Evolutionary conservation across 2,113 vertebrate species (phyloP), one percentile per base, ranked within the genome.

Genomic region (Oncorhynchus tshawytscha): DNA sequence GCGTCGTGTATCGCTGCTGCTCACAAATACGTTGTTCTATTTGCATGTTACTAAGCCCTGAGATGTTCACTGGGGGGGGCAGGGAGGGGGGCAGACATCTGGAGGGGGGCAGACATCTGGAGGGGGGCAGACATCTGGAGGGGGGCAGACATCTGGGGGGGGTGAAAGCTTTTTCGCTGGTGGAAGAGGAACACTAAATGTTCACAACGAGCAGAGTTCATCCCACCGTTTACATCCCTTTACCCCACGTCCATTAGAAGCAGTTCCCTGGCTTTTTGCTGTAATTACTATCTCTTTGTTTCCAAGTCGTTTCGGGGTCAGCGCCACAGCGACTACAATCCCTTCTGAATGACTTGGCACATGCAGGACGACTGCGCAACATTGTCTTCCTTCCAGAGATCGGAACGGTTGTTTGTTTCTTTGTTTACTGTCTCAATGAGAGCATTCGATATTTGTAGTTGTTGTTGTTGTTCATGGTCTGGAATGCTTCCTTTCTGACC

Each of bases 251-350:
- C 48, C 67, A 72, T 81, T 70, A 76, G 7, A 48, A 57, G 39
- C 39, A 22, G 48, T 84, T 81, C 75, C 34, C 51, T 39, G 15
- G 48, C 74, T 73, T 73, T 31, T 70, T 24, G 11, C 59, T 81
- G 57, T 81, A 75, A 73, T 84, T 82, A 86, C 83, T 79, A 71
- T 51, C 67, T 82, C 60, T 79, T 75, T 75, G 67, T 83, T 22
- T 3, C 18, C 22, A 74, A 62, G 45, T 57, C 27, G 54, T 27
- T 73, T 34, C 71, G 51, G 3, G 81, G 45, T 4, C 22, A 16
- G 39, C 79, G 51, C 51, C 51, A 5, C 31, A 34, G 34, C 16
- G 59, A 18, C 25, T 20, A 27, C 34, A 85, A 78, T 72, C 80
- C 72, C 8, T 73, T 85, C 71, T 71, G 85, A 90, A 83, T 70